These are phyloP conservation scores for Homarus gammarus DNA, from an alignment of 2,888 invertebrate genomes.

Conservation along the genomic window DNA sequence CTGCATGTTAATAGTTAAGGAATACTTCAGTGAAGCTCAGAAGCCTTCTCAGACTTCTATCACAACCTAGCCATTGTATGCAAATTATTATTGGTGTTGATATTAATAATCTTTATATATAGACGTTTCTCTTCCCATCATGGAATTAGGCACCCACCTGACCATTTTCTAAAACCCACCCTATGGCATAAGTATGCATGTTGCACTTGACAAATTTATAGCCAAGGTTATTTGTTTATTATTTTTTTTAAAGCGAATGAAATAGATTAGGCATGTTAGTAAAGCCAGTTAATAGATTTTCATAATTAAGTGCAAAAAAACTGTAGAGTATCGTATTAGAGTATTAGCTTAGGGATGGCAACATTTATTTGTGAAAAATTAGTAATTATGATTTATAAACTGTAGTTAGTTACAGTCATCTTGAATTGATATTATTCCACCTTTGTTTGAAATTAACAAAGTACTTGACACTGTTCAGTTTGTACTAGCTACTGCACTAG, in stretches of 20 bases:
- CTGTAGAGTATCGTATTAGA: constrained; percentile 45
- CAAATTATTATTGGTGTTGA: constrained; percentile 22
- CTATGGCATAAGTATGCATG: constrained; percentile 48
- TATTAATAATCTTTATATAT: constrained; percentile 33
- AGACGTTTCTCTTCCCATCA: constrained; percentile 6
- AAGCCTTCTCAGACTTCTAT: constrained; percentile 12
- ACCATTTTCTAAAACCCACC: constrained; percentile 17
- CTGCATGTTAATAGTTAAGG: neutral
- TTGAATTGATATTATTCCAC: constrained; percentile 12
- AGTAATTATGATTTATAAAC: constrained; percentile 26
- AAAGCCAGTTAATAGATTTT: constrained; percentile 50
- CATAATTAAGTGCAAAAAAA: constrained; percentile 25
- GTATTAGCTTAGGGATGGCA: constrained; percentile 56
- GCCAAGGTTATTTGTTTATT: constrained; percentile 27
- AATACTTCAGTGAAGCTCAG: constrained; percentile 46
- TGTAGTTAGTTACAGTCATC: constrained; percentile 17
- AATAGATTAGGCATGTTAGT: constrained; percentile 56
- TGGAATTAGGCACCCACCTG: constrained; percentile 38
- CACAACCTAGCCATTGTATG: constrained; percentile 39
- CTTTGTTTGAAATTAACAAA: constrained; percentile 16
- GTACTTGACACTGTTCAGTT: constrained; percentile 25
- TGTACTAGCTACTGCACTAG: constrained; percentile 45
- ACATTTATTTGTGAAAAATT: constrained; percentile 20
- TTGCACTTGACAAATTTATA: constrained; percentile 38
- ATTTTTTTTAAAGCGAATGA: constrained; percentile 52